Percentiles rank a stretch among this genome's conserved stretches.
These are phyloP conservation scores for Limnodromus scolopaceus DNA, from an alignment of 2,797 vertebrate genomes.

Conservation along the genomic window DNA sequence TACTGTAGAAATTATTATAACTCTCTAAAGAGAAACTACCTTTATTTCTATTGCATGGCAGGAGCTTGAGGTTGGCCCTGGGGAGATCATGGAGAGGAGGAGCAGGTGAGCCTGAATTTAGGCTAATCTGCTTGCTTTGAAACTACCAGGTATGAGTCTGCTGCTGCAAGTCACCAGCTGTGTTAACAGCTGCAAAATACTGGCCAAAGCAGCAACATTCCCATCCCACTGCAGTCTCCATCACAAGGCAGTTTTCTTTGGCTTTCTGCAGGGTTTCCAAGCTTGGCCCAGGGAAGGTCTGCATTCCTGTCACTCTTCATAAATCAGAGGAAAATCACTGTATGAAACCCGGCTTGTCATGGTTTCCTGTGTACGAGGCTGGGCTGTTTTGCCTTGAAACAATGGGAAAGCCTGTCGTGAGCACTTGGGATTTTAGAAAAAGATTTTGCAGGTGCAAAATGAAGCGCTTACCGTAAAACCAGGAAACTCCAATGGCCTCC, in stretches of 20 bases:
- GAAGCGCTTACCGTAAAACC: slow-evolving; percentile 92
- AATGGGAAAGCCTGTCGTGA: not conserved
- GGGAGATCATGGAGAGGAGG: not conserved
- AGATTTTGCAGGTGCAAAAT: not conserved
- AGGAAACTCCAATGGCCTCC: slow-evolving; percentile 97
- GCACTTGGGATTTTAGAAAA: not conserved
- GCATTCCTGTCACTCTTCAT: not conserved
- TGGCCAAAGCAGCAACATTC: not conserved
- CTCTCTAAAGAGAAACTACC: not conserved
- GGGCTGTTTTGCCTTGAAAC: not conserved
- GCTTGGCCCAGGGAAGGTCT: not conserved
- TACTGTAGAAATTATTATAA: not conserved
- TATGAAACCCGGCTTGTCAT: not conserved
- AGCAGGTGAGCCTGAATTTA: not conserved
- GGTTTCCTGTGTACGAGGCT: not conserved
- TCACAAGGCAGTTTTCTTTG: not conserved
- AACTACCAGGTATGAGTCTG: not conserved
- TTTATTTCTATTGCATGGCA: not conserved
- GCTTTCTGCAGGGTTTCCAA: not conserved
- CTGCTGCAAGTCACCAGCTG: not conserved
- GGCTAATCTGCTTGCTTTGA: not conserved
- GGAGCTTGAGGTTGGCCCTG: not conserved
- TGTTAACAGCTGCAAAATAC: not conserved
- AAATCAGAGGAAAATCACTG: not conserved
- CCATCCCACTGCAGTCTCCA: not conserved